Percentiles rank a stretch among this genome's conserved stretches.
phyloP scores from a whole-genome alignment of 2,113 vertebrate species.

The Gobius niger region DNA sequence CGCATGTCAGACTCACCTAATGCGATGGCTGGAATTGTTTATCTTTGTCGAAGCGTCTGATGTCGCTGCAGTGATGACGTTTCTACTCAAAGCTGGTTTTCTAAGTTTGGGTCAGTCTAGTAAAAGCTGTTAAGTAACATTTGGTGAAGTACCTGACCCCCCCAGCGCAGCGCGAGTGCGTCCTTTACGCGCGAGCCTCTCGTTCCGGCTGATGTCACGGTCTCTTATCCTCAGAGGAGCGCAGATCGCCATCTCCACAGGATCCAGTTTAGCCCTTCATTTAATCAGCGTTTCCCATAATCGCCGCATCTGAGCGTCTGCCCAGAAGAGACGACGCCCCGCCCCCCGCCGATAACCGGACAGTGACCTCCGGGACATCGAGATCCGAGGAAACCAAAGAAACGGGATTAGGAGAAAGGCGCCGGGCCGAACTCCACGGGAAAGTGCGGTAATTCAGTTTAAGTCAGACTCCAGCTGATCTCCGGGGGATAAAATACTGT shows the following conservation, averaged over 20 bases:
- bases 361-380: slow-evolving; percentile 56
- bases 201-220: neutral
- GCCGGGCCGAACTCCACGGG: slow-evolving; percentile 35
- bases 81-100: too few species aligned
- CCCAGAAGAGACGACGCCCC: neutral
- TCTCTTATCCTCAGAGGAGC: slow-evolving; percentile 55
- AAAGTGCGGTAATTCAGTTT: slow-evolving; percentile 34
- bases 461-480: slow-evolving; percentile 5
- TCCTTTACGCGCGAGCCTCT: too few species aligned
- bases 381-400: slow-evolving; percentile 41
- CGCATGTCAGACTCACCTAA: too few species aligned
- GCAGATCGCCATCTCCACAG: neutral
- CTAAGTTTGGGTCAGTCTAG: too few species aligned
- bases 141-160: too few species aligned
- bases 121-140: too few species aligned
- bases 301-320: neutral
- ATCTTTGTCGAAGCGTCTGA: too few species aligned
- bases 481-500: too few species aligned
- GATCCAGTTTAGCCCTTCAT: slow-evolving; percentile 38
- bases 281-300: slow-evolving; percentile 45
- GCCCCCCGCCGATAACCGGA: neutral
- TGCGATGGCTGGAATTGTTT: too few species aligned
- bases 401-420: slow-evolving; percentile 45
- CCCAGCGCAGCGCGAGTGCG: too few species aligned
- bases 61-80: too few species aligned